Evolutionary conservation across 2,113 vertebrate genomes (phyloP).

Genomic region (Dromiciops gliroides): DNA sequence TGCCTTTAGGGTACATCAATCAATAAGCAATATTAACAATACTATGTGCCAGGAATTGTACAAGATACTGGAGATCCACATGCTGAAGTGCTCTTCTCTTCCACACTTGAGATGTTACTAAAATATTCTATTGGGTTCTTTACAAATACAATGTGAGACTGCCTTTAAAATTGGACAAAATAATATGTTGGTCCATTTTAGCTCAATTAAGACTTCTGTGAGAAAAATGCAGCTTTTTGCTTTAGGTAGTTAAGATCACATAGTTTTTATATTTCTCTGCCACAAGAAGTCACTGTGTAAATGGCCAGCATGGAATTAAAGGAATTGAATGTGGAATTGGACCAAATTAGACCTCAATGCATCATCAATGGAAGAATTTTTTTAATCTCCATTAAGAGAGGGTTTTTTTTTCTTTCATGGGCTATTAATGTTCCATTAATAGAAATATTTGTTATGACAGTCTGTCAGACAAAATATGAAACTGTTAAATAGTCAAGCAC

Average conservation of each 20-base stretch:
- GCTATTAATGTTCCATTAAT: not conserved
- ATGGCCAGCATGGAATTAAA: not conserved
- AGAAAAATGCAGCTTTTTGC: not conserved
- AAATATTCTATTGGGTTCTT: conserved; percentile 29
- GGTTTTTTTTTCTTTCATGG: conserved; percentile 5
- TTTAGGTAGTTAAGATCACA: not conserved
- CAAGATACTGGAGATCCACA: not conserved
- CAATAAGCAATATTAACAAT: not conserved
- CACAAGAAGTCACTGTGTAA: not conserved
- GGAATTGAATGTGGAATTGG: not conserved
- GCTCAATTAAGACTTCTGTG: not conserved
- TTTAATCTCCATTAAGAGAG: not conserved
- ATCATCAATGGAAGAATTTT: not conserved
- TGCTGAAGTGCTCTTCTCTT: conserved; percentile 23
- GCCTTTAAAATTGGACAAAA: conserved; percentile 18
- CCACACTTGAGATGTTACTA: conserved; percentile 15
- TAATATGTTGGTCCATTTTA: not conserved
- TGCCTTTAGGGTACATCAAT: not conserved
- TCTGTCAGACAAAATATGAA: conserved; percentile 29
- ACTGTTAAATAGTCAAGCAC: not conserved
- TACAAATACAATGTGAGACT: conserved; percentile 36
- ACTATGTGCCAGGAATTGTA: not conserved
- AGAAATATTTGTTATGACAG: not conserved
- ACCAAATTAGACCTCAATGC: not conserved
- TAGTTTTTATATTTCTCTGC: conserved; percentile 10